Evolutionary conservation across 53 echinoderm and acorn worm species (phyloP).

Genomic region (Luidia sarsii): DNA sequence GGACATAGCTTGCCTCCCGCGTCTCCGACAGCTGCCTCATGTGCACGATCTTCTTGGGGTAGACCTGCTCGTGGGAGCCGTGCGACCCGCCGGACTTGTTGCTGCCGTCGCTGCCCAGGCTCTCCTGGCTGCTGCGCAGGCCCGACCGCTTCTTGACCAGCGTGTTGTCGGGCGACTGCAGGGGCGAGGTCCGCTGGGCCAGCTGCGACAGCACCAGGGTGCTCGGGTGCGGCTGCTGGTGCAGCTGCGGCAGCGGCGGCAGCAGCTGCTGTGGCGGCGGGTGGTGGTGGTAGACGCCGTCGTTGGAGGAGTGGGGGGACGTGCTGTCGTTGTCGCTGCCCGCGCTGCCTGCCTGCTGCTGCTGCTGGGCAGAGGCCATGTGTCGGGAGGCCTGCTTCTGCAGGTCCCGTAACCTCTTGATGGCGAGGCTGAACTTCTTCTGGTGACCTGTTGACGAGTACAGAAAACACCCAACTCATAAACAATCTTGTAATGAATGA

Average conservation of each 20-base stretch:
- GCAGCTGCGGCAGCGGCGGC: slow-evolving; percentile 8
- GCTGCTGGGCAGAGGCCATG: slow-evolving; percentile 53
- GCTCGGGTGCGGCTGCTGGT: slow-evolving; percentile 59
- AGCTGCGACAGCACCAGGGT: slow-evolving; percentile 46
- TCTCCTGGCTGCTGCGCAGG: slow-evolving; percentile 88
- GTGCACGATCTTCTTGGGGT: slow-evolving; percentile 47
- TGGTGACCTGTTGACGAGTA: slow-evolving; percentile 77
- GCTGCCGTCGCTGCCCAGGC: slow-evolving; percentile 84
- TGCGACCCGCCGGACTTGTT: slow-evolving; percentile 82
- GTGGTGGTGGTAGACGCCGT: slow-evolving; percentile 66
- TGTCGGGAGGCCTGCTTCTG: slow-evolving; percentile 76
- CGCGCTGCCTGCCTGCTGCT: slow-evolving; percentile 53
- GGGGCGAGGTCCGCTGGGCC: slow-evolving; percentile 52
- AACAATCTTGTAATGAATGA: no score
- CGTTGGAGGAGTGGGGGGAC: slow-evolving; percentile 79
- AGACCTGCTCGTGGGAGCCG: slow-evolving; percentile 58
- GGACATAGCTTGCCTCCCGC: slow-evolving; percentile 73
- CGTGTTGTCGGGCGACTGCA: slow-evolving; percentile 72
- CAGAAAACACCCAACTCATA: no score
- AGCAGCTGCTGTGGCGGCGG: slow-evolving; percentile 58
- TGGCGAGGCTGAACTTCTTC: slow-evolving; percentile 91
- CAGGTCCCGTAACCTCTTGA: slow-evolving; percentile 80
- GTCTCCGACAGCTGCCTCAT: slow-evolving; percentile 53
- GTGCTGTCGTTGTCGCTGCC: slow-evolving; percentile 76
- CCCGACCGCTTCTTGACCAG: slow-evolving; percentile 49